These are phyloP conservation scores for Siniperca undulata DNA, from an alignment of 2,797 vertebrate genomes.

Conservation along the genomic window DNA sequence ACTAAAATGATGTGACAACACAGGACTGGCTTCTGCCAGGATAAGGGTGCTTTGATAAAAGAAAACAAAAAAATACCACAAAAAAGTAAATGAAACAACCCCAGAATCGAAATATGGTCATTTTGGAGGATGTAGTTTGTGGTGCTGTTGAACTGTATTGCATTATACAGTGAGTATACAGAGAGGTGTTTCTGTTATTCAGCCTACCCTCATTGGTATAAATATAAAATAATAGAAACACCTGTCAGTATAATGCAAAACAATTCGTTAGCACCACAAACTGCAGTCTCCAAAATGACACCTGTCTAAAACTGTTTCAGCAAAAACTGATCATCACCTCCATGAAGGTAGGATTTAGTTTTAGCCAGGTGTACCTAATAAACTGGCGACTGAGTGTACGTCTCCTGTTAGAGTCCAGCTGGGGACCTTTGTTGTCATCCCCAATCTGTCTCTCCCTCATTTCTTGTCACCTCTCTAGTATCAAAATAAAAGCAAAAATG, in stretches of 20 bases:
- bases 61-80: too few species aligned
- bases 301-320: neutral
- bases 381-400: neutral
- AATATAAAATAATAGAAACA: neutral
- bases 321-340: neutral
- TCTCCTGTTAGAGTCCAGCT: neutral
- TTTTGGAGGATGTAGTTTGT: too few species aligned
- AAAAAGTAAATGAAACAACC: too few species aligned
- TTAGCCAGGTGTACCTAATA: neutral
- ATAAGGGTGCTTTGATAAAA: too few species aligned
- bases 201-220: neutral
- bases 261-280: neutral
- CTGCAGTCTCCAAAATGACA: neutral
- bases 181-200: neutral
- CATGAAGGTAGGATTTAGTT: neutral
- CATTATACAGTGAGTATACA: neutral
- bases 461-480: neutral
- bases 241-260: too few species aligned
- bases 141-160: too few species aligned
- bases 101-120: too few species aligned
- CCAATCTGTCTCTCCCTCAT: neutral
- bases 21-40: too few species aligned
- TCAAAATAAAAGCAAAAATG: neutral
- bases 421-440: neutral
- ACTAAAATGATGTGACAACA: neutral